Evolutionary conservation across 2,888 invertebrate genomes (phyloP).

Genomic region (Meandrusa payeni): DNA sequence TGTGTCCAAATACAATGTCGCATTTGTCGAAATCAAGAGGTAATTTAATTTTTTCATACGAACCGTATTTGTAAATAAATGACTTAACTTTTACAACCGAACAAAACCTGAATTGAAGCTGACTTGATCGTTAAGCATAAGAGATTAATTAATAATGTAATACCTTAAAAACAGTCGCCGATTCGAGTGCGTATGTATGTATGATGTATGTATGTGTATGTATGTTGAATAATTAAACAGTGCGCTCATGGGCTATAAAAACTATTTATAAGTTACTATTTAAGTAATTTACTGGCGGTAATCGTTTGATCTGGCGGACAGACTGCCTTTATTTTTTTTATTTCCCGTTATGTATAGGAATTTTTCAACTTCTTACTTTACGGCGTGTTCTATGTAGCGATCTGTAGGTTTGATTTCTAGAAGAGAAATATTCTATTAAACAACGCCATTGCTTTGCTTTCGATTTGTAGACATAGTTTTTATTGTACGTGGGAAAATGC

Average conservation of each 20-base stretch:
- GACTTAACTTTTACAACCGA: neutral
- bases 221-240: slow-evolving; percentile 23
- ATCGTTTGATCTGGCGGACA: slow-evolving; percentile 11
- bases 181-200: neutral
- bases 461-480: too few relatives aligned
- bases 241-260: neutral
- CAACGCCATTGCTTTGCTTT: too few relatives aligned
- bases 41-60: too few relatives aligned
- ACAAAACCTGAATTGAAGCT: slow-evolving; percentile 5
- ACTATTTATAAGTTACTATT: slow-evolving; percentile 13
- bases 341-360: neutral
- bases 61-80: too few relatives aligned
- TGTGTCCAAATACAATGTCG: too few relatives aligned
- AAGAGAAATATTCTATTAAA: too few relatives aligned
- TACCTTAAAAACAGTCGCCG: slow-evolving; percentile 5
- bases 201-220: too few relatives aligned
- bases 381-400: too few relatives aligned
- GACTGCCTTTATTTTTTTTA: neutral
- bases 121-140: slow-evolving; percentile 10
- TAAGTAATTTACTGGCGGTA: slow-evolving; percentile 3
- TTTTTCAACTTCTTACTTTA: too few relatives aligned
- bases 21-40: too few relatives aligned
- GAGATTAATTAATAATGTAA: slow-evolving; percentile 22
- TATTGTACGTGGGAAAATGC: too few relatives aligned
- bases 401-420: too few relatives aligned